Evolutionary conservation across 2,888 invertebrate species (phyloP).

Genomic region (Thymelicus lineola): DNA sequence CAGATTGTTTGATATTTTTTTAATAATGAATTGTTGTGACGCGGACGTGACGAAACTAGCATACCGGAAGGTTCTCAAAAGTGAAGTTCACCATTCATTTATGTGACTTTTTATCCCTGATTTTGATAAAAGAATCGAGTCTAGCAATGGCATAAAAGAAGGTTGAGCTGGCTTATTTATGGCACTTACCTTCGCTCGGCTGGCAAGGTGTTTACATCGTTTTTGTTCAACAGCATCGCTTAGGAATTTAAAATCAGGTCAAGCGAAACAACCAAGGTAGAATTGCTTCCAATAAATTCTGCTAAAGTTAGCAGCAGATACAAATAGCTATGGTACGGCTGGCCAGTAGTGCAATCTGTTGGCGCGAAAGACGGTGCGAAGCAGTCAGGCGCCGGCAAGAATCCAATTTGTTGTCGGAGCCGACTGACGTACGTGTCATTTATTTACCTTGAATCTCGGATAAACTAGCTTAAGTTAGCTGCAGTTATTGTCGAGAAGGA

Average conservation of each 20-base stretch:
- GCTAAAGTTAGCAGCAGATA: constrained; percentile 28
- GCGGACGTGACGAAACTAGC: no score
- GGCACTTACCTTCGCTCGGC: no score
- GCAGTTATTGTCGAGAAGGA: not conserved
- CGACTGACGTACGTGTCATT: constrained; percentile 28
- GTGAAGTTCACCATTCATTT: no score
- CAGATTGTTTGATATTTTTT: not conserved
- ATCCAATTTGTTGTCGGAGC: constrained; percentile 30
- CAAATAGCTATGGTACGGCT: constrained; percentile 31
- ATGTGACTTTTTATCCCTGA: no score
- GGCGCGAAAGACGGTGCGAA: constrained; percentile 33
- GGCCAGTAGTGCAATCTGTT: constrained; percentile 30
- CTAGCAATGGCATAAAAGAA: no score
- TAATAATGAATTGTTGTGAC: not conserved
- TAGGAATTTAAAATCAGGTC: constrained; percentile 18
- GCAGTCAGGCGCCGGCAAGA: constrained; percentile 29
- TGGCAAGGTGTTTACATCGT: no score
- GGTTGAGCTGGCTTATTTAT: no score
- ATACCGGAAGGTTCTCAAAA: no score
- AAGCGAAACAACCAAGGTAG: constrained; percentile 24
- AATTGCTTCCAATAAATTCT: constrained; percentile 27
- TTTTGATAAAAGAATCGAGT: no score
- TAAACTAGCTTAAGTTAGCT: constrained; percentile 23
- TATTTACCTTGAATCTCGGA: constrained; percentile 23
- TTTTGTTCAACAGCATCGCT: no score